Evolutionary conservation across 2,888 invertebrate species (phyloP), one percentile per base, ranked within the genome.

Genomic region (Cosmia trapezina): DNA sequence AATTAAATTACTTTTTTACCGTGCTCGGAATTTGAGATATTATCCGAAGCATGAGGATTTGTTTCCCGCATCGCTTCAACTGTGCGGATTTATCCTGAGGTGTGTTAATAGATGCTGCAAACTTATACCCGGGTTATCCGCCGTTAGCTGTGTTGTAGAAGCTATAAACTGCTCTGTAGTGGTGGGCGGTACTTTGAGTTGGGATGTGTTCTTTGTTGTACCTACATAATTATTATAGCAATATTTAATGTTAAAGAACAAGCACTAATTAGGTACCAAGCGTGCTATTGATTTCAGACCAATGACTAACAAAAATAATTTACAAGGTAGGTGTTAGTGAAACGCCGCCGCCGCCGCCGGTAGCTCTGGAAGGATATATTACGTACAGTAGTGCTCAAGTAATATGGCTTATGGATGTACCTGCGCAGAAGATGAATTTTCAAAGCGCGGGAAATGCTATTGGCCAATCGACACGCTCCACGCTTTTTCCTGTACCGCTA

Each of bases 31-130:
- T 75, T 72, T 56, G 17, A 3, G 69, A 67, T 67, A 75, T 78
- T 83, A 83, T 62, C 75, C 67, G n/a, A 37, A 41, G 57, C 54
- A 56, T 70, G 22, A 57, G 59, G 64, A 59, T 70, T 75, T 78
- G 67, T 67, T 59, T 33, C 37, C 63, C 69, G 51, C 56, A 56
- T 69, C 65, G 65, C 37, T 45, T 53, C 4, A 45, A 49, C 28
- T 14, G 28, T 49, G 41, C 14, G 45, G 45, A n/a, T 54, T 68
- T 51, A 61, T 54, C 41, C 49, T 0, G 45, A 43, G 45, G 41
- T 62, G 56, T 60, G 51, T 70, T 67, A 82, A 61, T 77, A 67
- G 62, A 60, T 57, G 41, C 63, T 17, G n/a, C 28, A 65, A 68
- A 70, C 47, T 67, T 73, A 63, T 9, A 51, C 33, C 33, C 22